A percentile compares a stretch with the other conserved stretches of the same genome.
phyloP scores from a whole-genome alignment of 2,888 invertebrate species.

The Cepaea hortensis region DNA sequence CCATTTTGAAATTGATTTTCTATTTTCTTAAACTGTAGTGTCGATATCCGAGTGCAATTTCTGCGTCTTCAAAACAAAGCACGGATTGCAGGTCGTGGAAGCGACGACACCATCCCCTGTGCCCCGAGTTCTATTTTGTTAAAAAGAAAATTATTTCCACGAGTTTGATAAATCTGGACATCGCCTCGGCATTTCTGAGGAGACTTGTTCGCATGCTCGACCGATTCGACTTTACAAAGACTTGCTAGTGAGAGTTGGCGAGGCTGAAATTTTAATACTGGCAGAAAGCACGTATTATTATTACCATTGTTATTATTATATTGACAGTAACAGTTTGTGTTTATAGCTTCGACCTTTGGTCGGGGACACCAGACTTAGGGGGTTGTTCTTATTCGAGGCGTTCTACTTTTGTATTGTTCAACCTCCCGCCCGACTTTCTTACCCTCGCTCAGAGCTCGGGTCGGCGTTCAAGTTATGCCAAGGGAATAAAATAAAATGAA shows the following conservation, averaged over 20 bases:
- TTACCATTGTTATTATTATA: neutral
- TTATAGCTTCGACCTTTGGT: slow-evolving; percentile 7
- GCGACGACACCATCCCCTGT: no score
- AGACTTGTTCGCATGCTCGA: no score
- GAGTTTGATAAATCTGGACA: no score
- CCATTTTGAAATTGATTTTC: slow-evolving; percentile 33
- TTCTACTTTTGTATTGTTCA: slow-evolving; percentile 1
- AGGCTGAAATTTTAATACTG: neutral
- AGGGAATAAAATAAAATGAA: slow-evolving; percentile 35
- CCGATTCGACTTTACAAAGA: no score
- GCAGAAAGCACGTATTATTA: slow-evolving; percentile 8
- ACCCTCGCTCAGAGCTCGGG: neutral
- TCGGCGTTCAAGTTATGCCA: neutral
- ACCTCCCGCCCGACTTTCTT: neutral
- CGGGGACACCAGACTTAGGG: neutral
- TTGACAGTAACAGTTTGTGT: neutral
- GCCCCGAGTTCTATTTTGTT: no score
- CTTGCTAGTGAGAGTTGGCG: no score
- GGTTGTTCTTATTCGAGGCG: neutral
- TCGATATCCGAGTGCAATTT: no score
- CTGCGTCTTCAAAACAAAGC: no score
- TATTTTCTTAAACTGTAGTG: no score
- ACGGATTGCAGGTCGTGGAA: no score
- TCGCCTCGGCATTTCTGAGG: no score
- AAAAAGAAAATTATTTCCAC: no score